Evolutionary conservation across 2,113 vertebrate genomes (phyloP), one percentile per base, ranked within the genome.

Genomic region (western clawed frog (Xenopus tropicalis)): DNA sequence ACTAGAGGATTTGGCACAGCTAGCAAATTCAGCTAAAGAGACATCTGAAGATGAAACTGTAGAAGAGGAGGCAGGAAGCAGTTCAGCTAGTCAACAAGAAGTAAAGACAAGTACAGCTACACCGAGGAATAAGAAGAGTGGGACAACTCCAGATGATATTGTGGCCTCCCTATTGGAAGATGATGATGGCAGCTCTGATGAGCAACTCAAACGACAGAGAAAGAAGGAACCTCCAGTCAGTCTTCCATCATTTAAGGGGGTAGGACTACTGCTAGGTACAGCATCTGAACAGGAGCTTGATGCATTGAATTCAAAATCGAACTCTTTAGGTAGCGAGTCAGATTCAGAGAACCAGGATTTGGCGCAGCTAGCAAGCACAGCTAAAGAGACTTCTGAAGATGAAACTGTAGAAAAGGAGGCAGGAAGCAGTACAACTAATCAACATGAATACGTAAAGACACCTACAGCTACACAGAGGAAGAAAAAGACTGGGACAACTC

Each of bases 211-310:
- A 12, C 81, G 77, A 7, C 82, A 77, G 78, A 82, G 51, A 5
- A 82, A 66, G 4, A 74, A 67, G 16, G 24, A 0, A 24, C 16
- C 14, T 0, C 48, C 24, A 8, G 17, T 70, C 8, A 82, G 84
- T 12, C 89, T 94, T 14, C 91, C 90, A 23, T 89, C 91, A 24
- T 98, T 97, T 81, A 87, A 82, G 81, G 95, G 95, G 43, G 84
- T 93, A 0, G 85, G 83, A 0, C 84, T 73, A 3, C 84, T 96
- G 16, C 83, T 77, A 73, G 21, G 67, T 17, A 82, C 81, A 58
- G 67, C 78, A 16, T 70, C 69, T 62, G 1, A 19, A 46, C 10
- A 77, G 29, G 14, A 71, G 72, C 1, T 24, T 69, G 42, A 65
- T 16, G 14, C 10, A 13, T 0, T 16, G 22, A 46, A 16, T 66